Conservation (phyloP, 2,888 invertebrate species). For the Nymphalis polychloros region DNA sequence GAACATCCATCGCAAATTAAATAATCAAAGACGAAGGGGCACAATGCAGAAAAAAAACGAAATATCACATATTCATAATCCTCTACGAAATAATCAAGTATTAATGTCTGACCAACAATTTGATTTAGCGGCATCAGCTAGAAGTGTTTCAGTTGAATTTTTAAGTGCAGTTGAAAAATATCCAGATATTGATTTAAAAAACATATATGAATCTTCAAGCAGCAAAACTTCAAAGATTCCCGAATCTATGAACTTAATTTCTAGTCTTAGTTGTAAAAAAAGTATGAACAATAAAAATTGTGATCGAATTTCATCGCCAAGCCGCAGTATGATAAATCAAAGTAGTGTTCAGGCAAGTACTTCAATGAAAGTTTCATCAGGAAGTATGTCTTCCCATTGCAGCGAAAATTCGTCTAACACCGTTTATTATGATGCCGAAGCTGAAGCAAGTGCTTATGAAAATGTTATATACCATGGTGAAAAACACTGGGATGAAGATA, state of each 20-base stretch:
- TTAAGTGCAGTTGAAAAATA: conserved; percentile 85
- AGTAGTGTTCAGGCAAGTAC: conserved; percentile 51
- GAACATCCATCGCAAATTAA: conserved; percentile 81
- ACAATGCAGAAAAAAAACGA: conserved; percentile 83
- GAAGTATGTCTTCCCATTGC: conserved; percentile 78
- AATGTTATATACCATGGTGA: conserved; percentile 82
- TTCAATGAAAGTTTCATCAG: conserved; percentile 63
- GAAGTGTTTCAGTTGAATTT: conserved; percentile 85
- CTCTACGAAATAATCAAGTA: conserved; percentile 78
- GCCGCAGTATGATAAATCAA: conserved; percentile 49
- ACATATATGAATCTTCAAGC: conserved; percentile 86
- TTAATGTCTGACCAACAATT: conserved; percentile 64
- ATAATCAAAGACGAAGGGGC: conserved; percentile 87
- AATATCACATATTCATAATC: conserved; percentile 88
- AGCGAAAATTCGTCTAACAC: conserved; percentile 76
- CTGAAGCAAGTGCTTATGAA: conserved; percentile 71
- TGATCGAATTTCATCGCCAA: conserved; percentile 55
- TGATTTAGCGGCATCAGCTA: conserved; percentile 81
- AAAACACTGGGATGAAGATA: conserved; percentile 91
- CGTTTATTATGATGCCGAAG: conserved; percentile 75
- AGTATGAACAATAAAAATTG: conserved; percentile 53
- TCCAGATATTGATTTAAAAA: conserved; percentile 85
- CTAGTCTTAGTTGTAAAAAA: conserved; percentile 76
- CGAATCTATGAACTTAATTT: conserved; percentile 75
- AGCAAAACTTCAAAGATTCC: conserved; percentile 82